A percentile compares a stretch with the other conserved stretches of the same genome.
Conservation (phyloP, 2,113 vertebrate genomes). For the Phainopepla nitens region DNA sequence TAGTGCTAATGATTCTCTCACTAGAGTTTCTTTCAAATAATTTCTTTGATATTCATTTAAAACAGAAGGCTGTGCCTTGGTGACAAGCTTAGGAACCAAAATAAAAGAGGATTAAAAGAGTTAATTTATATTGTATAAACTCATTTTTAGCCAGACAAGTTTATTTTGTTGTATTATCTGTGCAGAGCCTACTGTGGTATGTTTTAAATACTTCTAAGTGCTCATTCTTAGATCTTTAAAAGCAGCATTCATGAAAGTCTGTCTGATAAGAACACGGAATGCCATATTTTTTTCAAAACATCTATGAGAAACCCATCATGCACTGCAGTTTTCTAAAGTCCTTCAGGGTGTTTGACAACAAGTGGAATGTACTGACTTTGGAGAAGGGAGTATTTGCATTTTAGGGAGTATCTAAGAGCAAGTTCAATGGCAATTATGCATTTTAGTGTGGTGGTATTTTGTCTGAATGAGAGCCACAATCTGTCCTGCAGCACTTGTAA, state of each 20-base stretch:
- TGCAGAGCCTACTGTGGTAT: not conserved
- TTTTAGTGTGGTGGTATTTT: not conserved
- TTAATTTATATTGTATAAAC: not conserved
- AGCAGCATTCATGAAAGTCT: not conserved
- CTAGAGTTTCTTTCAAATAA: not conserved
- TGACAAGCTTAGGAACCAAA: not conserved
- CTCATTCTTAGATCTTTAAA: not conserved
- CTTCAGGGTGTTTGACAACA: not conserved
- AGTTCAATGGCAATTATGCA: not conserved
- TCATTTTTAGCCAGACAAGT: not conserved
- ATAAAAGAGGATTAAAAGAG: not conserved
- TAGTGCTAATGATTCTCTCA: not conserved
- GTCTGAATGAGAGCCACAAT: not conserved
- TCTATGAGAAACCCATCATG: not conserved
- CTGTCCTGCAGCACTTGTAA: not conserved
- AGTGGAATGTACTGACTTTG: not conserved
- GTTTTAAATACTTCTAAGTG: not conserved
- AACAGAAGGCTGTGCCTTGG: not conserved
- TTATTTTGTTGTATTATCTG: not conserved
- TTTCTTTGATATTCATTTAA: not conserved
- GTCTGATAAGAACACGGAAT: not conserved
- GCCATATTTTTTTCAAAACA: not conserved
- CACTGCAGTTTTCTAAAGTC: not conserved
- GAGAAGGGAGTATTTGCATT: not conserved
- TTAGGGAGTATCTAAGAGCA: not conserved